These are phyloP conservation scores for Lasioglossum villosulum DNA, from an alignment of 2,888 invertebrate genomes.

Conservation along the genomic window DNA sequence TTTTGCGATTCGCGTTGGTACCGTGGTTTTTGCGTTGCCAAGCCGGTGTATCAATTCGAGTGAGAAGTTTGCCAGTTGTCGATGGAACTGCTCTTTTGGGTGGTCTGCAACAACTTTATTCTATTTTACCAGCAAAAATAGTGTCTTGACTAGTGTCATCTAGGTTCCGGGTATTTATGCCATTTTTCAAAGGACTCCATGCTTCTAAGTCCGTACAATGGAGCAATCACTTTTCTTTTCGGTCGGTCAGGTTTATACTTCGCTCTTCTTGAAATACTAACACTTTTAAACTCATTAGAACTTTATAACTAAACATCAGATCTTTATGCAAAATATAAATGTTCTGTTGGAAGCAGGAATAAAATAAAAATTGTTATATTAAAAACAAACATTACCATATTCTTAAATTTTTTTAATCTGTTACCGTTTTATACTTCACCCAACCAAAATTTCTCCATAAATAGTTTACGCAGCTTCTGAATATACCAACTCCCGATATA, in stretches of 20 bases:
- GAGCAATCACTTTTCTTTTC: background rate
- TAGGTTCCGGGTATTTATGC: background rate
- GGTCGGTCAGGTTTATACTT: background rate
- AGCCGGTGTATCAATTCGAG: background rate
- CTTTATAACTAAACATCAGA: too few species aligned
- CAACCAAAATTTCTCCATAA: too few species aligned
- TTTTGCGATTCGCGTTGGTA: constrained; percentile 28
- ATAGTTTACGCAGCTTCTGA: background rate
- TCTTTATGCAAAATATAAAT: too few species aligned
- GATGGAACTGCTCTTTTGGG: background rate
- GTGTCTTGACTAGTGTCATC: background rate
- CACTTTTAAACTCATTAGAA: background rate
- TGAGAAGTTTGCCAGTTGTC: background rate
- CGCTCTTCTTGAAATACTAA: too few species aligned
- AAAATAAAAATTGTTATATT: too few species aligned
- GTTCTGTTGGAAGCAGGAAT: too few species aligned
- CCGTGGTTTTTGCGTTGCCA: constrained; percentile 25
- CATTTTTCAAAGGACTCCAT: background rate
- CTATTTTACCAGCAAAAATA: background rate
- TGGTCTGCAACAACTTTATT: background rate
- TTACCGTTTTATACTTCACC: too few species aligned
- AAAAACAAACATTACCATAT: too few species aligned
- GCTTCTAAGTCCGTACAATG: background rate
- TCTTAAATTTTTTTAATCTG: too few species aligned
- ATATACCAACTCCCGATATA: background rate